These are phyloP conservation scores for Brachionus plicatilis DNA, from an alignment of 1,140 invertebrate species.

Conservation along the genomic window DNA sequence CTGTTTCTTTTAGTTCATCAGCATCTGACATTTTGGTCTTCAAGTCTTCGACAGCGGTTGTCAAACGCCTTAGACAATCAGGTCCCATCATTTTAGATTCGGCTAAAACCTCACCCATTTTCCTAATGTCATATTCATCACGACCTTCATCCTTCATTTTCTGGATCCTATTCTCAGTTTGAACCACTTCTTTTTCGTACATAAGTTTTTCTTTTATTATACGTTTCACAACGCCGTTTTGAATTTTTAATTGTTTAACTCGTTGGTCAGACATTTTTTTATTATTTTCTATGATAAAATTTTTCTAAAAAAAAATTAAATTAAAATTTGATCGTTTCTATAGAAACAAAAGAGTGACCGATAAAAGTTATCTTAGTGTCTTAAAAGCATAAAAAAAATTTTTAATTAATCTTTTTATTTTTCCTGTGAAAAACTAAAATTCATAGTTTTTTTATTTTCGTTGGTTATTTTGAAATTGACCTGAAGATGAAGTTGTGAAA, in stretches of 20 bases:
- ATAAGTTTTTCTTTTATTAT: slow-evolving; percentile 29
- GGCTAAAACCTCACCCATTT: slow-evolving; percentile 23
- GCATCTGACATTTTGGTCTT: slow-evolving; percentile 17
- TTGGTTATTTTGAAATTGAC: too few relatives aligned
- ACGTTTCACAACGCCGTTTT: slow-evolving; percentile 38
- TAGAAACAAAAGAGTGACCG: too few relatives aligned
- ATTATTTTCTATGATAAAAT: neutral
- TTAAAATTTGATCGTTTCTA: neutral
- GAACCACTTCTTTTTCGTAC: slow-evolving; percentile 24
- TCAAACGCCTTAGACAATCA: neutral
- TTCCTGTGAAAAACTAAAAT: neutral
- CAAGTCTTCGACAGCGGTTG: slow-evolving; percentile 18
- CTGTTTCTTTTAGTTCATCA: neutral
- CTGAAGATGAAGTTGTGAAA: too few relatives aligned
- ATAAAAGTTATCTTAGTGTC: too few relatives aligned
- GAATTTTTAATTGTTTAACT: slow-evolving; percentile 21
- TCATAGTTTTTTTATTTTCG: too few relatives aligned
- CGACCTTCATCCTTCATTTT: slow-evolving; percentile 39
- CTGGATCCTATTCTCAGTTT: neutral
- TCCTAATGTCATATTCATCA: slow-evolving; percentile 37
- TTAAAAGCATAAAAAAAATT: too few relatives aligned
- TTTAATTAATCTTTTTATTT: neutral
- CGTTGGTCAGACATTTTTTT: slow-evolving; percentile 19
- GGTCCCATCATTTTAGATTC: slow-evolving; percentile 41
- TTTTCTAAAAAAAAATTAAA: neutral